Evolutionary conservation across 2,113 vertebrate genomes (phyloP), one percentile per base, ranked within the genome.

Genomic region (Cyanistes caeruleus): DNA sequence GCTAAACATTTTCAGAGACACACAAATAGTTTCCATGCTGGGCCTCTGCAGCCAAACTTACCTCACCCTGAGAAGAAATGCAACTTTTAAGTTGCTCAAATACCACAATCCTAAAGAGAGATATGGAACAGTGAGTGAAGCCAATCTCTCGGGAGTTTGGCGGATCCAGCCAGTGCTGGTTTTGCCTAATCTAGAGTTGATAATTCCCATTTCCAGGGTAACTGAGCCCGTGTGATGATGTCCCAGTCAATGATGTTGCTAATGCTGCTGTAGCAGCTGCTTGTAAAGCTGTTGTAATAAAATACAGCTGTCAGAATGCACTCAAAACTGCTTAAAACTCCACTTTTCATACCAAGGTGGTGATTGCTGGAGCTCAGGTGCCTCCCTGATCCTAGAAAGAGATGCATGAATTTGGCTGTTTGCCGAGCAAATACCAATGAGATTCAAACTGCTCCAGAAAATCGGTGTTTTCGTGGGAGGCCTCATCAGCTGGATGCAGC

Each of bases 61-160:
- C 92, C 94, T 94, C 92, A n/a, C 82, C 94, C 88, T 30, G 23
- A 70, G 77, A 72, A 95, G 83, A 25, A 85, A 90, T 64, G 86
- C 83, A 64, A 3, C 41, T 68, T 48, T 39, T 9, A 27, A 92
- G 55, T 35, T 69, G 58, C 76, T 92, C 22, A 30, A 65, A 87
- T 94, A 86, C 84, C 89, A 27, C 43, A 53, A 59, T 35, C 33
- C 19, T 35, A 12, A 55, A 33, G 84, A 59, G 78, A 48, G 59
- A 56, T 28, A 52, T 0, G 67, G 51, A 24, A 49, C n/a, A 22
- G 35, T 8, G 64, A 13, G 28, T 62, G 76, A 62, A 33, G 73
- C 69, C 64, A 78, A 7, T 4, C 52, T 73, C 69, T 90, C 0
- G 24, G 63, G 24, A n/a, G 1, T 23, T 27, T 33, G 46, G n/a